Base-by-base conservation (phyloP, 2,113 vertebrate species). In the Saguinus midas region DNA sequence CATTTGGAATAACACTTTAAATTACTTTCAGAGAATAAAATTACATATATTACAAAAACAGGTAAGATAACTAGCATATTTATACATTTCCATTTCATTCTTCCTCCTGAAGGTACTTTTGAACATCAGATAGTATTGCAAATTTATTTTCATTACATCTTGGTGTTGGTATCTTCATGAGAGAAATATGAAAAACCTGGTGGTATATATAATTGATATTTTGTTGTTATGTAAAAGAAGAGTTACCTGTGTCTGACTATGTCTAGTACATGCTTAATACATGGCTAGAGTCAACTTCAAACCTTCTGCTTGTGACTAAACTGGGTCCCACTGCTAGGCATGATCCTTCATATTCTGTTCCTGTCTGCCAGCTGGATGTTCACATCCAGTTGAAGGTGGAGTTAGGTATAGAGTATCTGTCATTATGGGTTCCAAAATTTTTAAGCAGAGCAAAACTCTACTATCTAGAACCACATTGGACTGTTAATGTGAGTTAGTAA, bases 11-110 rank as follows among this genome's bases (percentile, higher is more conserved):
- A 40, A 66, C 6, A 82, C 21, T 83, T 96, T 68, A 55, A 3
- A 58, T 95, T 75, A 21, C 20, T 86, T 82, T 83, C 23, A 68
- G 79, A 87, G 61, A 79, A 75, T 48, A 93, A 91, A 57, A 76
- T 76, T 79, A 66, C 2, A 70, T 9, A 29, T 50, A 32, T 66
- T 82, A 32, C 43, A 72, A 84, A 84, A 86, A 35, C 20, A 80
- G 48, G 20, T 64, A 37, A 29, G 27, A n/a, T 27, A 79, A 45
- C 40, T 84, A 61, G 18, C 18, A 27, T 50, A 48, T 84, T 76
- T 78, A 85, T 8, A 82, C 25, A 55, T 94, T 96, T 72, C 58
- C 66, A 73, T 84, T 92, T 83, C 50, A 18, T 37, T 88, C 96
- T 89, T 37, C 14, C 25, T 68, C 6, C 17, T 76, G 32, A 1